phyloP scores from a whole-genome alignment of 1,140 invertebrate genomes.

The Uloborus diversus region DNA sequence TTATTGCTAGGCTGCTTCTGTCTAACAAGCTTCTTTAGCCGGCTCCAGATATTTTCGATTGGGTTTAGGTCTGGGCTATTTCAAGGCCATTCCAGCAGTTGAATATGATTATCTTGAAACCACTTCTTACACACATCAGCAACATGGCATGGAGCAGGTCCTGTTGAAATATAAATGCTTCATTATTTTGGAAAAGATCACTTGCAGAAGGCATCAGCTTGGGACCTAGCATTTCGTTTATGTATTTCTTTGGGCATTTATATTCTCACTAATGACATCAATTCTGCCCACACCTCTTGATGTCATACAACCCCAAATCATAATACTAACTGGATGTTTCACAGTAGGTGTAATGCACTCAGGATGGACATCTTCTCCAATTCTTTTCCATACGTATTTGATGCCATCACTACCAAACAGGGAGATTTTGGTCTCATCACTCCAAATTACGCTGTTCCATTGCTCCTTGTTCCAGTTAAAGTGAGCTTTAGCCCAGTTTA shows the following conservation, averaged over 20 bases:
- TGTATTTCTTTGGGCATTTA: not conserved
- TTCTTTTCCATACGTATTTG: not conserved
- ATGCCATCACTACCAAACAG: not conserved
- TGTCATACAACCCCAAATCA: not conserved
- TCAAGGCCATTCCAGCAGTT: no score
- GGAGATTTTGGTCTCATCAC: not conserved
- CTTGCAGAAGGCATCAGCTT: not conserved
- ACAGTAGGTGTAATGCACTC: not conserved
- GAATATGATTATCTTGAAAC: constrained; percentile 4
- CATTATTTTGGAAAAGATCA: not conserved
- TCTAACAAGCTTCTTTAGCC: no score
- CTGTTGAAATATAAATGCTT: not conserved
- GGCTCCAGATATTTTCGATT: no score
- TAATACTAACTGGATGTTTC: not conserved
- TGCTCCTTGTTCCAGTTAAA: not conserved
- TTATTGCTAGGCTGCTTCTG: no score
- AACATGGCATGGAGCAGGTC: not conserved
- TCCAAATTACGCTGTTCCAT: not conserved
- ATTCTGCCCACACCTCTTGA: not conserved
- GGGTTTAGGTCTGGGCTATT: no score
- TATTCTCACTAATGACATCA: not conserved
- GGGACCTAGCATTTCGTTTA: not conserved
- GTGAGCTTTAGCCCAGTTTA: not conserved
- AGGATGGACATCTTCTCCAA: not conserved
- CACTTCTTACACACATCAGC: no score